These are phyloP conservation scores for Thera obeliscata DNA, from an alignment of 2,888 invertebrate species.

Conservation along the genomic window DNA sequence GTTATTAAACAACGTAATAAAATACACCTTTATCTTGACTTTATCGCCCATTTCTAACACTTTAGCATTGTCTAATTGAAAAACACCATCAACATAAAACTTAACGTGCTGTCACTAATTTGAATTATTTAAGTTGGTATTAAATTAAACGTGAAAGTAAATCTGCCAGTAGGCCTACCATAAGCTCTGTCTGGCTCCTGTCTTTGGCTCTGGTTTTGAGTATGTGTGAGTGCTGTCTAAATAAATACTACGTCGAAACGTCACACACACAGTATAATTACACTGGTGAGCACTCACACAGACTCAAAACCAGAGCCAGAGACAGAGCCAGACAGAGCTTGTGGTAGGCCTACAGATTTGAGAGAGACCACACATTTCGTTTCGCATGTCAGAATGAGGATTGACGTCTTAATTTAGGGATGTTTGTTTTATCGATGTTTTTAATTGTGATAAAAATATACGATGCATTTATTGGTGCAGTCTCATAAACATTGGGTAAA, in stretches of 20 bases:
- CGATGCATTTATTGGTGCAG: too few relatives aligned
- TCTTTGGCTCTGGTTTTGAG: too few relatives aligned
- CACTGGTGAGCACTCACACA: too few relatives aligned
- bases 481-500: too few relatives aligned
- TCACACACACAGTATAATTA: too few relatives aligned
- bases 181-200: too few relatives aligned
- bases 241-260: too few relatives aligned
- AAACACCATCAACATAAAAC: constrained; percentile 34
- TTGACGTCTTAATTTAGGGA: constrained; percentile 42
- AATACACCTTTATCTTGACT: constrained; percentile 9
- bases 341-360: constrained; percentile 17
- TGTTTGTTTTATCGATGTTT: constrained; percentile 27
- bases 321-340: too few relatives aligned
- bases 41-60: constrained; percentile 36
- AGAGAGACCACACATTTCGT: constrained; percentile 46
- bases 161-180: constrained; percentile 11
- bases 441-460: neutral
- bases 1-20: constrained; percentile 22
- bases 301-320: too few relatives aligned
- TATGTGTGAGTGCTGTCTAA: too few relatives aligned
- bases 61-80: constrained; percentile 37
- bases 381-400: constrained; percentile 39
- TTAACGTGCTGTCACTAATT: constrained; percentile 36
- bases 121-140: constrained; percentile 33
- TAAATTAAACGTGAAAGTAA: constrained; percentile 42